Conservation (phyloP, 2,113 vertebrate genomes). For the Pan troglodytes region NHGRI_mPanTro3-v2.1_pri NC_086015.1:86804001-86804500, state of each 20-base stretch:
- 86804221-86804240: slow-evolving; percentile 20
- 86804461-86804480: slow-evolving; percentile 1
- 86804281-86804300: slow-evolving; percentile 67
- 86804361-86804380: slow-evolving; percentile 66
- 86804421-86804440: slow-evolving; percentile 64
- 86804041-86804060: slow-evolving; percentile 9
- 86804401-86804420: slow-evolving; percentile 71
- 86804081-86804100: slow-evolving; percentile 47
- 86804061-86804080: slow-evolving; percentile 33
- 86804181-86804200: slow-evolving; percentile 40
- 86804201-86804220: slow-evolving; percentile 42
- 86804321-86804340: slow-evolving; percentile 48
- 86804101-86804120: neutral
- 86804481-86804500: slow-evolving; percentile 50
- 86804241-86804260: slow-evolving; percentile 46
- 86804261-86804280: slow-evolving; percentile 43
- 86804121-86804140: neutral
- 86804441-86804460: slow-evolving; percentile 58
- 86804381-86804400: slow-evolving; percentile 63
- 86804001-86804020: slow-evolving; percentile 22
- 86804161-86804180: slow-evolving; percentile 57
- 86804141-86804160: neutral
- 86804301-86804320: slow-evolving; percentile 50
- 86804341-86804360: slow-evolving; percentile 61
- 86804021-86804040: slow-evolving; percentile 19